Evolutionary conservation across 2,797 vertebrate species (phyloP).

Genomic region (Chelonia mydas): DNA sequence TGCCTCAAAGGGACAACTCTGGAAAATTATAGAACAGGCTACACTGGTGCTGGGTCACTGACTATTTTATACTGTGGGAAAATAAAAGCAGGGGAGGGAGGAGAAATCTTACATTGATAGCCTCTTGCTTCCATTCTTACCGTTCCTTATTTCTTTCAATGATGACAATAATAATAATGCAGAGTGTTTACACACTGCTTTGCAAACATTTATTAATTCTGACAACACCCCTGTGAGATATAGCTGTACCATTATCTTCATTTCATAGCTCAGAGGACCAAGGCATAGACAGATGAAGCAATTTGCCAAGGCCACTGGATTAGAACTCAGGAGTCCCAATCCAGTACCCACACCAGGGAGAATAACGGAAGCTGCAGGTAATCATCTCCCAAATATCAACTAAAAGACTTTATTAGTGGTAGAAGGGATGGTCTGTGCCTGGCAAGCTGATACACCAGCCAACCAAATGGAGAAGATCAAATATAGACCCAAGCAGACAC

Average conservation of each 20-base stretch:
- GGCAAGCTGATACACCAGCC: neutral
- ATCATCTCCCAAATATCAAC: neutral
- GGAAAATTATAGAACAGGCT: constrained; percentile 8
- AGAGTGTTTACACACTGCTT: neutral
- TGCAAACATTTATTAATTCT: neutral
- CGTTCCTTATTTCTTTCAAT: neutral
- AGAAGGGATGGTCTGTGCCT: neutral
- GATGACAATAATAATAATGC: neutral
- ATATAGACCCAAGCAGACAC: neutral
- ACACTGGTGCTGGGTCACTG: neutral
- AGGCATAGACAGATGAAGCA: neutral
- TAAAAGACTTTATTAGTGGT: neutral
- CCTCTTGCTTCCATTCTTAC: neutral
- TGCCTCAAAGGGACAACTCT: neutral
- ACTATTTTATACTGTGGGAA: constrained; percentile 3
- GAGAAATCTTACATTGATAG: neutral
- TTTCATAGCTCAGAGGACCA: neutral
- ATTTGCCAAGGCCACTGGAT: neutral
- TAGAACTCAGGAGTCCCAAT: neutral
- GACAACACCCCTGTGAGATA: neutral
- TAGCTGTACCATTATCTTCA: neutral
- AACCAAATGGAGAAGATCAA: neutral
- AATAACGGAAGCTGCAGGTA: neutral
- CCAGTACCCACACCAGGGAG: neutral
- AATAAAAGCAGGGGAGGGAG: neutral